Percentiles rank a stretch among this genome's conserved stretches.
These are phyloP conservation scores for Apteryx owenii DNA, from an alignment of 2,113 vertebrate genomes.

Conservation along the genomic window DNA sequence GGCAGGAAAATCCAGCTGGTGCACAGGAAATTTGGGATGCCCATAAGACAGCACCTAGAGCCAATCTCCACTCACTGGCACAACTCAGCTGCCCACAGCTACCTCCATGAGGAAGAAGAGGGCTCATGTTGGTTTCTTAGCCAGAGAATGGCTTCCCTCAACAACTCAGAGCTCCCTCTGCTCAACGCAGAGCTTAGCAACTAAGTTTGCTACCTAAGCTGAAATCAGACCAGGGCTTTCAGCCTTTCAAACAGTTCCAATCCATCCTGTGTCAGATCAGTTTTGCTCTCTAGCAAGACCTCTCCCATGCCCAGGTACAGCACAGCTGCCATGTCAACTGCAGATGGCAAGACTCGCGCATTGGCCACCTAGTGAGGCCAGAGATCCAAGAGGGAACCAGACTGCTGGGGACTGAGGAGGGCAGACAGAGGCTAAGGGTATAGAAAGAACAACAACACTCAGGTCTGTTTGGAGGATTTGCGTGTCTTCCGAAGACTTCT, in stretches of 20 bases:
- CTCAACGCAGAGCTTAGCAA: accelerated
- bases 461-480: not conserved
- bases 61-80: not conserved
- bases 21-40: not conserved
- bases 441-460: not conserved
- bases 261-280: not conserved
- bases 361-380: not conserved
- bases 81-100: not conserved
- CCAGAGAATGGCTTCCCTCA: not conserved
- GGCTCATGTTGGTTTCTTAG: not conserved
- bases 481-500: not conserved
- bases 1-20: not conserved
- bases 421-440: not conserved
- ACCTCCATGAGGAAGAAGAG: not conserved
- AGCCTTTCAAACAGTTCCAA: not conserved
- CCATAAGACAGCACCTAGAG: not conserved
- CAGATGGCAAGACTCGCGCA: not conserved
- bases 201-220: not conserved
- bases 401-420: not conserved
- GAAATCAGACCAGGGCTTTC: not conserved
- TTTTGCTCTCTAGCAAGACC: not conserved
- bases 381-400: not conserved
- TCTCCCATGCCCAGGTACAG: not conserved
- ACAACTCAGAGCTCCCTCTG: not conserved
- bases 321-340: not conserved